Evolutionary conservation across 2,113 vertebrate genomes (phyloP), one percentile per base, ranked within the genome.

Genomic region (Peromyscus polionotus): DNA sequence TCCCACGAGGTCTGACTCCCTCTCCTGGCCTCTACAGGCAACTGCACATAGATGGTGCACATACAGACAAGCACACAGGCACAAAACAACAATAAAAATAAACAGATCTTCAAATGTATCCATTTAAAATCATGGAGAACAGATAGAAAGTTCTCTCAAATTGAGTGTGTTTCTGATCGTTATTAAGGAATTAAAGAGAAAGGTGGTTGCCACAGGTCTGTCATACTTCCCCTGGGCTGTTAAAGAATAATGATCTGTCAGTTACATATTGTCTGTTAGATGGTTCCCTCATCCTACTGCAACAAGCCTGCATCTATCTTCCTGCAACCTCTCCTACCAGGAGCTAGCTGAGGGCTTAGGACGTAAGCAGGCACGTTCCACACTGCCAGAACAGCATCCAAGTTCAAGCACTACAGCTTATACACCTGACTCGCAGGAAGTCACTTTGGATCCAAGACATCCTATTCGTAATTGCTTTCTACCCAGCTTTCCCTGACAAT

Each of bases 261-360:
- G 5, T 68, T 76, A 31, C 36, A 26, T 76, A 83, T 59, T 61
- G 59, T 84, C 63, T 39, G 10, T 31, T 36, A 67, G 63, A 48
- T 70, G 65, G 65, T 51, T 63, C 70, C 13, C 13, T 45, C 61
- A 72, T 76, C 17, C 63, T 87, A 8, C 26, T 76, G 7, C 24
- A 54, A 45, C 36, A 80, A 12, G 54, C 17, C 16, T 24, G 91
- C 45, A 39, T 33, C 57, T 51, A 0, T n/a, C 76, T 67, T 92
- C 72, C 65, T 31, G 6, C 68, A 77, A n/a, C 70, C 51, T 94
- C 88, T 31, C 76, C 36, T 90, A 61, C 80, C 61, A 76, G 73
- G 70, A 93, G 42, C 54, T 31, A 48, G 26, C 48, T 68, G 94
- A 96, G 92, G 88, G 88, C 7, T 42, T 88, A 85, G 75, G 90